Percentiles rank a stretch among this genome's conserved stretches.
phyloP scores from a whole-genome alignment of 2,888 invertebrate species.

The Brachyptera risi region DNA sequence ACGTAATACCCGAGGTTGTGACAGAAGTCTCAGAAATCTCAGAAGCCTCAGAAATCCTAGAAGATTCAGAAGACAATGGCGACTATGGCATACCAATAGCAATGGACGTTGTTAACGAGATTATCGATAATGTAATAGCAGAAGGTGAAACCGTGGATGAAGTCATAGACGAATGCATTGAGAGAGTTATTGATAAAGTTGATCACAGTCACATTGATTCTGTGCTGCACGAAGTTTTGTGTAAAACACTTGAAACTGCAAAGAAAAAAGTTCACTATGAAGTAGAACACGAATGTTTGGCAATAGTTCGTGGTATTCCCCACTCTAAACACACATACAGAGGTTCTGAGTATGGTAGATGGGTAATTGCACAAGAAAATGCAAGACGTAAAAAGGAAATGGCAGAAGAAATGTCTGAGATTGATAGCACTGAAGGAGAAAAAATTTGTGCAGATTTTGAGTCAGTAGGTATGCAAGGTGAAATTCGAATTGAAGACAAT shows the following conservation, averaged over 20 bases:
- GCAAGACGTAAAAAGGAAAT: background rate
- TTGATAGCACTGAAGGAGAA: no score
- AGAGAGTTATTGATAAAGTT: background rate
- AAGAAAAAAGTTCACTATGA: background rate
- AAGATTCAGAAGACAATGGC: no score
- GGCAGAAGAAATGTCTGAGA: no score
- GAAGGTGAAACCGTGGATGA: background rate
- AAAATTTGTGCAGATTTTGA: no score
- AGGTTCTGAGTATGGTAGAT: background rate
- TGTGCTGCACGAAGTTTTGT: background rate
- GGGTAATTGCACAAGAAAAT: background rate
- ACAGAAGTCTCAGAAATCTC: no score
- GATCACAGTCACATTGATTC: background rate
- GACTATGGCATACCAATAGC: no score
- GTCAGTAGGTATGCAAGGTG: no score
- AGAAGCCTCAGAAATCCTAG: no score
- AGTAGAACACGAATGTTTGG: background rate
- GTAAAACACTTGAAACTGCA: background rate
- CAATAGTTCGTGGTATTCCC: background rate
- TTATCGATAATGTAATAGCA: background rate
- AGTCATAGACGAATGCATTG: background rate
- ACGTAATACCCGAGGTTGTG: no score
- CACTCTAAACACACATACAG: background rate
- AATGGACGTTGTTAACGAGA: background rate
- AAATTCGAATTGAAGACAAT: no score